These are phyloP conservation scores for Cecropterus lyciades DNA, from an alignment of 1,140 invertebrate genomes.

Conservation along the genomic window DNA sequence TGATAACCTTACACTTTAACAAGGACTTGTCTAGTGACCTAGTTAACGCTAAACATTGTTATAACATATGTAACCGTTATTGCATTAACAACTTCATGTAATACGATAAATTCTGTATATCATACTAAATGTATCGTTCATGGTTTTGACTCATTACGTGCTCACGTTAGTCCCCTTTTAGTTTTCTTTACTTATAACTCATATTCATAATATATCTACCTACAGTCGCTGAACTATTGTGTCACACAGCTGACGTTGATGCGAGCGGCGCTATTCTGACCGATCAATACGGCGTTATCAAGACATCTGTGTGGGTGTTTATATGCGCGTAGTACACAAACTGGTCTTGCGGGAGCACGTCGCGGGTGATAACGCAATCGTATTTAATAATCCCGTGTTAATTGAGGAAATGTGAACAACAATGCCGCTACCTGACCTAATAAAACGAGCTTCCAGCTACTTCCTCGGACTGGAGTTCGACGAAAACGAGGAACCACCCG, in stretches of 20 bases:
- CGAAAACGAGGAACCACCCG: slow-evolving; percentile 84
- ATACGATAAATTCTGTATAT: background rate
- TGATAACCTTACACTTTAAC: slow-evolving; percentile 13
- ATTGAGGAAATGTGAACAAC: slow-evolving; percentile 70
- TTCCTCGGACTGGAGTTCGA: slow-evolving; percentile 89
- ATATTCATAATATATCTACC: background rate
- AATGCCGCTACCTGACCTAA: slow-evolving; percentile 91
- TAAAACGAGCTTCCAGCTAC: slow-evolving; percentile 90
- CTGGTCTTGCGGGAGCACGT: slow-evolving; percentile 60
- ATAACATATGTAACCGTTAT: background rate
- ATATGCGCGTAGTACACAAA: slow-evolving; percentile 76
- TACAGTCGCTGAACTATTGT: slow-evolving; percentile 35
- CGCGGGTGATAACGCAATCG: slow-evolving; percentile 61
- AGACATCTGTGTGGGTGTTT: slow-evolving; percentile 75
- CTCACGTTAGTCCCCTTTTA: slow-evolving; percentile 1
- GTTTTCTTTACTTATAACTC: slow-evolving; percentile 14
- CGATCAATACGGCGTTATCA: slow-evolving; percentile 81
- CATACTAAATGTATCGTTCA: background rate
- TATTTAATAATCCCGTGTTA: slow-evolving; percentile 40
- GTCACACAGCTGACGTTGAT: slow-evolving; percentile 61
- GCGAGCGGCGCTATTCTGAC: slow-evolving; percentile 51
- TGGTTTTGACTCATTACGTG: background rate
- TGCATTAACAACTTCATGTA: background rate
- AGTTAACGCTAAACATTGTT: background rate
- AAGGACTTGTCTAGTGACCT: slow-evolving; percentile 4